Base-by-base conservation (phyloP, 2,113 vertebrate species). In the Mustela nigripes region DNA sequence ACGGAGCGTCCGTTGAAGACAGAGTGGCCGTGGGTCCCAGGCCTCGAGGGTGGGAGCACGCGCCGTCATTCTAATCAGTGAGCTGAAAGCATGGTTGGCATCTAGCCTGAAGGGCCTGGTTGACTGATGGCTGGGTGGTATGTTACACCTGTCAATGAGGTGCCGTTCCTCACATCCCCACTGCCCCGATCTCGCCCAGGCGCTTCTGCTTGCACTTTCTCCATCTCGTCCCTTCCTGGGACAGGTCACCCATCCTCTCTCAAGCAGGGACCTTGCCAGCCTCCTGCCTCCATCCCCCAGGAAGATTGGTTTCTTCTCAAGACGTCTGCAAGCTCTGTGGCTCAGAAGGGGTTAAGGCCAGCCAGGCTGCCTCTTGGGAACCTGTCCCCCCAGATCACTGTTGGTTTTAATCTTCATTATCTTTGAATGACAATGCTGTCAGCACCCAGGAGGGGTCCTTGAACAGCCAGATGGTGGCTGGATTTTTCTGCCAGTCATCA, bases 331-430 rank as follows among this genome's bases (percentile, higher is more conserved):
- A 76, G 58, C 36, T 39, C 48, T 39, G 69, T 81, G 56, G 56
- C 95, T 98, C 73, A 9, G 97, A 97, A 98, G 9, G 89, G 93
- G 96, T 98, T 97, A 95, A 98, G 78, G 26, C 56, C 83, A 58
- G 91, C 95, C 9, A 5, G 45, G 95, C 71, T 69, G 53, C 97
- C 85, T 98, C 92, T 84, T 94, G 69, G 78, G 91, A 97, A 53
- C 93, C 95, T 96, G 80, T 97, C 76, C 81, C 91, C 22, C 36
- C 83, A 69, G 95, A 83, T 94, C 73, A 58, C 60, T 39, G 1
- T 95, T 96, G 87, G 63, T 86, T 98, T 98, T 89, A 65, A 93
- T 93, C 93, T 97, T 80, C 96, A 94, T 98, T 98, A 98, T 92
- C 16, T 94, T 94, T 45, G 80, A 97, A 82, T 71, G 87, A 97